A percentile compares a stretch with the other conserved stretches of the same genome.
Conservation (phyloP, 2,113 vertebrate genomes). For the Neodon shergylaensis region DNA sequence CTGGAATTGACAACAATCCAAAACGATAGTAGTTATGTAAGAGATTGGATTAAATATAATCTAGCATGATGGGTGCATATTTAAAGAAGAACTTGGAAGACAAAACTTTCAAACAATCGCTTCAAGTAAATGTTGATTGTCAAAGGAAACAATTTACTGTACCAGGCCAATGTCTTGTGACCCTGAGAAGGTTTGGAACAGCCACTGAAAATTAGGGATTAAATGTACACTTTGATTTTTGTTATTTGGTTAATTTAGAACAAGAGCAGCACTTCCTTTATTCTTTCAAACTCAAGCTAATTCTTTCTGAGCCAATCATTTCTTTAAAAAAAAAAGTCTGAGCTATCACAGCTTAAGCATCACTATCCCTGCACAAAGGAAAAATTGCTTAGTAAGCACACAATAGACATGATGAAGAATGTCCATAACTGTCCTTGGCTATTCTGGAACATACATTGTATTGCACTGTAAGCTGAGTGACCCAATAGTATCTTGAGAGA, state of each 20-base stretch:
- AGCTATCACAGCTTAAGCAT: conserved; percentile 5
- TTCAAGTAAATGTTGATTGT: conserved; percentile 80
- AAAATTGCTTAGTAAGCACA: not conserved
- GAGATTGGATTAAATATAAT: conserved; percentile 87
- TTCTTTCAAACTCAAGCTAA: conserved; percentile 44
- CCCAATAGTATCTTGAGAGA: conserved; percentile 34
- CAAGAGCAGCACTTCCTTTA: conserved; percentile 73
- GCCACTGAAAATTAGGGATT: conserved; percentile 80
- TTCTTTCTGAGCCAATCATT: conserved; percentile 51
- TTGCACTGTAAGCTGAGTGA: not conserved
- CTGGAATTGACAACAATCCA: conserved; percentile 83
- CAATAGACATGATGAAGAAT: not conserved
- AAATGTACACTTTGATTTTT: conserved; percentile 77
- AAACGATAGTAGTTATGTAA: conserved; percentile 87
- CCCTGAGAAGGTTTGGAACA: conserved; percentile 71
- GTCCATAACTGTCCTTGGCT: not conserved
- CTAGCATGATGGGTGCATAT: conserved; percentile 85
- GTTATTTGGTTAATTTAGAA: conserved; percentile 71
- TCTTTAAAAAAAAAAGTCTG: conserved; percentile 5
- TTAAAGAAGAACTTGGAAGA: conserved; percentile 87
- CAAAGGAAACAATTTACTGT: conserved; percentile 84
- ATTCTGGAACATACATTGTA: not conserved
- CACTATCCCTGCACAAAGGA: conserved; percentile 36
- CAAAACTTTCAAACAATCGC: conserved; percentile 82
- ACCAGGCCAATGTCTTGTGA: conserved; percentile 81